Conservation (phyloP, 2,797 vertebrate genomes). For the Anguilla anguilla region DNA sequence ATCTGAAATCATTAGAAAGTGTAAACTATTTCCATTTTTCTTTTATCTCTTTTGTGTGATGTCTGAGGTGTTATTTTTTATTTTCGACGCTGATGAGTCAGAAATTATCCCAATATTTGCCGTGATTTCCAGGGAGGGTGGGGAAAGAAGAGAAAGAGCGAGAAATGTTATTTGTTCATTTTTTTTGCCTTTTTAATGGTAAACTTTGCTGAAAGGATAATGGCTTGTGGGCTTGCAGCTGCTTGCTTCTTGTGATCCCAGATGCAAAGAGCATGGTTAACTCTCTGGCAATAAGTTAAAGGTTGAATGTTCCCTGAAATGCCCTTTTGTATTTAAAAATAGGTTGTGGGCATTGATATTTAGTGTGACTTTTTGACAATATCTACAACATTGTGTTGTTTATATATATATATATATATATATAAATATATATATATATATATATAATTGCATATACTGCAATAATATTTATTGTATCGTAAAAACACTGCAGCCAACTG, state of each 20-base stretch:
- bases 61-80: conserved; percentile 37
- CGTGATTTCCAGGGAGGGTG: conserved; percentile 52
- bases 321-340: conserved; percentile 8
- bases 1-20: conserved; percentile 29
- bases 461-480: background rate
- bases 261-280: background rate
- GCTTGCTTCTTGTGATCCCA: background rate
- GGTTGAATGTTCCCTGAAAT: background rate
- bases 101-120: conserved; percentile 66
- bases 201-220: background rate
- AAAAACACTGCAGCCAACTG: background rate
- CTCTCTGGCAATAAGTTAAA: conserved; percentile 7
- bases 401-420: background rate
- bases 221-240: background rate
- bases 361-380: background rate
- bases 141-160: conserved; percentile 14
- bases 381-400: background rate
- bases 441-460: background rate
- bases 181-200: conserved; percentile 23
- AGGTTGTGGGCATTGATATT: background rate
- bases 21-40: conserved; percentile 49
- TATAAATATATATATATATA: no score
- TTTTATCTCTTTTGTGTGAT: conserved; percentile 45
- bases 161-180: conserved; percentile 46
- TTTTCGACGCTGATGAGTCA: conserved; percentile 57